Conservation (phyloP, 2,797 vertebrate species). For the Moxostoma hubbsi region DNA sequence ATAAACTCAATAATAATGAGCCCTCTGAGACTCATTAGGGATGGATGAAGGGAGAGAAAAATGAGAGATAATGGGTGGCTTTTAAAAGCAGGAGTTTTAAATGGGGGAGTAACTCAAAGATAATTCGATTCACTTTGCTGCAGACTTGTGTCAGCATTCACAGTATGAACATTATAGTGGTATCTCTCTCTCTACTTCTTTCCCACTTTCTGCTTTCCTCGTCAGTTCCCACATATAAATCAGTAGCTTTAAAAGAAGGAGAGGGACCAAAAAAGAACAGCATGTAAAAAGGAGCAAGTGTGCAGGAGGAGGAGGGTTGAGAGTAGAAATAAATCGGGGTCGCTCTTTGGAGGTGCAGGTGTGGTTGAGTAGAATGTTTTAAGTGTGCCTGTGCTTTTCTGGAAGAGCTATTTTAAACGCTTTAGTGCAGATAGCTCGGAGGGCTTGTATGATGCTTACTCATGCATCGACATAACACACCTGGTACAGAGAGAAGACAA, state of each 20-base stretch:
- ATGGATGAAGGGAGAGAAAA: conserved; percentile 21
- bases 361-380: conserved; percentile 16
- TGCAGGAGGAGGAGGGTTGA: conserved; percentile 42
- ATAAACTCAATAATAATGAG: conserved; percentile 28
- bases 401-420: conserved; percentile 46
- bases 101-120: conserved; percentile 65
- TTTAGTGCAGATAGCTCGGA: conserved; percentile 9
- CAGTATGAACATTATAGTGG: conserved; percentile 19
- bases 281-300: conserved; percentile 11
- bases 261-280: not conserved
- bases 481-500: conserved; percentile 21
- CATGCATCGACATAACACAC: conserved; percentile 19
- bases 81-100: conserved; percentile 36
- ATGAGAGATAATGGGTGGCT: conserved; percentile 21
- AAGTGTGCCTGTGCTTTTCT: conserved; percentile 23
- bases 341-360: conserved; percentile 22
- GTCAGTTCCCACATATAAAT: not conserved
- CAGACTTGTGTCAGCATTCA: conserved; percentile 23
- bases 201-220: not conserved
- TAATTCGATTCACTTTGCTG: conserved; percentile 66
- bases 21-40: not conserved
- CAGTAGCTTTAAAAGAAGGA: conserved; percentile 11
- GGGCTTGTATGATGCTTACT: conserved; percentile 28
- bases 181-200: not conserved
- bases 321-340: conserved; percentile 17